Base-by-base conservation (phyloP, 2,113 vertebrate genomes). In the Centropus bengalensis region DNA sequence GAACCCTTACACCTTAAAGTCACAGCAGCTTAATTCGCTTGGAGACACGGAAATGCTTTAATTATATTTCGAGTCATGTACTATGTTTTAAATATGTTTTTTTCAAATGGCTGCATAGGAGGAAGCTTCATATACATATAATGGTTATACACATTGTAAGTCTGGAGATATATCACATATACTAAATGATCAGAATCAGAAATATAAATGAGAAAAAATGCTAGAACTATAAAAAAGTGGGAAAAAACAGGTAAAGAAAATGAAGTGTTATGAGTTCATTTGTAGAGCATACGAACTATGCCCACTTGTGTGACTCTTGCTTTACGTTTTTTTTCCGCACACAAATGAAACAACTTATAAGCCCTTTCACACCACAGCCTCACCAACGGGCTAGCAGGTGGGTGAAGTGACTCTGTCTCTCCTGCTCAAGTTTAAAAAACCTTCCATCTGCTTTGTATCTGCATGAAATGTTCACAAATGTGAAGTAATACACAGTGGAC, bases 381-480 rank as follows among this genome's bases (percentile, higher is more conserved):
- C 70, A 92, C 56, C 78, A 92, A 73, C 77, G 49, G 42, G 54
- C 58, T 71, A 54, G 44, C 77, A 92, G 94, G 91, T 94, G 89
- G 77, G 77, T 80, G 51, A 91, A 85, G 30, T 19, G 71, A 82
- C 62, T 95, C 58, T 82, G 56, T 32, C 22, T 92, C 42, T 70
- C 45, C 55, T 58, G 1, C 40, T 81, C 51, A 58, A 87, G 54
- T 15, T 51, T 44, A 85, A 42, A 77, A 82, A 85, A 69, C 23
- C 79, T 94, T 67, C 73, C 85, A 94, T 92, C 91, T 96, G 94
- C 77, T 96, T 92, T 92, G 24, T 88, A 95, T 96, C 88, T 71
- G 22, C 51, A 68, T 24, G 66, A 94, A 96, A 89, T 66, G 60
- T 63, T 90, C 92, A 92, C 82, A 95, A 90, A 94, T 77, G 63